phyloP scores from a whole-genome alignment of 2,113 vertebrate species.

The Ctenomys sociabilis region DNA sequence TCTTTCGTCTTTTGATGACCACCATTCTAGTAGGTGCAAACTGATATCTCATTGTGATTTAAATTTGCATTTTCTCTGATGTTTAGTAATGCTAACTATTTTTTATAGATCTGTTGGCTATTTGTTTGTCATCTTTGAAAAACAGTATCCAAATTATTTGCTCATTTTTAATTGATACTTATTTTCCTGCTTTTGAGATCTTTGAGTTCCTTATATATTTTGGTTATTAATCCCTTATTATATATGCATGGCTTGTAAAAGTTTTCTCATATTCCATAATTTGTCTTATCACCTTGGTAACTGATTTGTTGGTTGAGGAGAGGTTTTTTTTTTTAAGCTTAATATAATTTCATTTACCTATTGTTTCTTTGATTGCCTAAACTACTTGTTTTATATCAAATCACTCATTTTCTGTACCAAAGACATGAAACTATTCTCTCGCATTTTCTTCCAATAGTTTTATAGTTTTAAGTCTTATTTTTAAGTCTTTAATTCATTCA shows the following conservation, averaged over 20 bases:
- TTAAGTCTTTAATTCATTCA: background rate
- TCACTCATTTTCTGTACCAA: background rate
- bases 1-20: too few species aligned
- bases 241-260: background rate
- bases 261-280: background rate
- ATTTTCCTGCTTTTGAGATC: background rate
- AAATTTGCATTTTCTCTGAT: too few species aligned
- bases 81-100: background rate
- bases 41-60: too few species aligned
- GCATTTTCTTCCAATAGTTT: background rate
- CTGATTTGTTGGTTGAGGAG: background rate
- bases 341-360: background rate
- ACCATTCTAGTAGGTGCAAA: too few species aligned
- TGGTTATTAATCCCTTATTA: background rate
- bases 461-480: background rate
- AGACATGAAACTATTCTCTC: background rate
- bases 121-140: background rate
- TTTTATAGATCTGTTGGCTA: background rate
- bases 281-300: background rate
- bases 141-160: background rate
- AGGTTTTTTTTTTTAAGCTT: background rate
- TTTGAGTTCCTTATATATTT: background rate
- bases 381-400: background rate
- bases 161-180: background rate
- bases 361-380: background rate